phyloP scores from a whole-genome alignment of 2,888 invertebrate species.

The Rhagium mordax region DNA sequence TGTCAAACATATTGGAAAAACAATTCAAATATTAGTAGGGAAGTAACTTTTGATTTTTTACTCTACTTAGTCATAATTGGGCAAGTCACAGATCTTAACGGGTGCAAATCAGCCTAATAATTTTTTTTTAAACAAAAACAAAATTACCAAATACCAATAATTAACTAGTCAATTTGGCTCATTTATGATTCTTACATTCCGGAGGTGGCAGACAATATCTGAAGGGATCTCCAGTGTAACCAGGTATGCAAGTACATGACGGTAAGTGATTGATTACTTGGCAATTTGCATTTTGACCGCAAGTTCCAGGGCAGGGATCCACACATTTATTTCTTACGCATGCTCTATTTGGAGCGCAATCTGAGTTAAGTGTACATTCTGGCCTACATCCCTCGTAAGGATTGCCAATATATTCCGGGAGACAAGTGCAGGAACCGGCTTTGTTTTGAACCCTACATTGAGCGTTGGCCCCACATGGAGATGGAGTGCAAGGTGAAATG shows the following conservation, averaged over 20 bases:
- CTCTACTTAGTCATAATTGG: no score
- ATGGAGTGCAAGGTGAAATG: conserved; percentile 67
- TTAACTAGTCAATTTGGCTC: not conserved
- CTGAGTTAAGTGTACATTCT: conserved; percentile 66
- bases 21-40: no score
- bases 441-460: conserved; percentile 79
- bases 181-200: conserved; percentile 59
- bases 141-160: no score
- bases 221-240: conserved; percentile 79
- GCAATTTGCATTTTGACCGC: conserved; percentile 72
- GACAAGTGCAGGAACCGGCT: conserved; percentile 81
- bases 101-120: no score
- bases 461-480: conserved; percentile 80
- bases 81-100: no score
- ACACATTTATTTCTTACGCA: conserved; percentile 73
- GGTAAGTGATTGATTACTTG: conserved; percentile 75
- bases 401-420: conserved; percentile 82
- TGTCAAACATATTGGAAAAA: no score
- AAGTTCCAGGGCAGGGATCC: conserved; percentile 73
- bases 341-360: conserved; percentile 69
- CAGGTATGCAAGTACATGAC: conserved; percentile 75
- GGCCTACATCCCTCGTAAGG: conserved; percentile 80
- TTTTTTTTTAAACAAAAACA: no score
- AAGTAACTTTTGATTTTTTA: no score
- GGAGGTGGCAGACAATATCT: conserved; percentile 67